Evolutionary conservation across 2,797 vertebrate species (phyloP), one percentile per base, ranked within the genome.

Genomic region (Myoxocephalus aenaeus): DNA sequence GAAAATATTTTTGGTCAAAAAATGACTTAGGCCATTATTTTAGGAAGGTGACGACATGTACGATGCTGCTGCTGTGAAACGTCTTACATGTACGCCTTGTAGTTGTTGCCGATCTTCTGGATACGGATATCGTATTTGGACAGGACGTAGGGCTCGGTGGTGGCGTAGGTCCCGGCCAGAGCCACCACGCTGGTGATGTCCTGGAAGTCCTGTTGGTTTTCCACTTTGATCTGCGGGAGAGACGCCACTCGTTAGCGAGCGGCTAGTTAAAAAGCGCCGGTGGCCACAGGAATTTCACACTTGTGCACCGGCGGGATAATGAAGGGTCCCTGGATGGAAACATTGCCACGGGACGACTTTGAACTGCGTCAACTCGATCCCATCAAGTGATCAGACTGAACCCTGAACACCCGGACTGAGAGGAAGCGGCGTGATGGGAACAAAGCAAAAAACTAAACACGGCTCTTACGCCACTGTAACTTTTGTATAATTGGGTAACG

Each of bases 21-120:
- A n/a, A n/a, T n/a, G n/a, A n/a, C n/a, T n/a, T n/a, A n/a, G n/a
- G n/a, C n/a, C n/a, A n/a, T n/a, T n/a, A n/a, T n/a, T n/a, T n/a
- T n/a, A n/a, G n/a, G n/a, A n/a, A n/a, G n/a, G n/a, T n/a, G n/a
- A n/a, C n/a, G n/a, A n/a, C n/a, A 61, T 22, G 29, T 29, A 10
- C 2, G 8, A n/a, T 18, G 34, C 6, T 32, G 15, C 7, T 6
- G 1, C 17, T 9, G n/a, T 29, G 11, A 78, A 58, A 27, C 25
- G 0, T 64, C 97, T 97, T 93, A 99, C 98, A 99, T 99, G 95
- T 99, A 99, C 5, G 97, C 98, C 93, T 99, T 99, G 95, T 99
- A 99, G 94, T 99, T 99, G 94, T 56, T 96, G 73, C 97, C 98
- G 0, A 99, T 99, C 93, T 99, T 99, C 95, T 99, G 98, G 91